Evolutionary conservation across 2,888 invertebrate genomes (phyloP).

Genomic region (Tenodera sinensis): DNA sequence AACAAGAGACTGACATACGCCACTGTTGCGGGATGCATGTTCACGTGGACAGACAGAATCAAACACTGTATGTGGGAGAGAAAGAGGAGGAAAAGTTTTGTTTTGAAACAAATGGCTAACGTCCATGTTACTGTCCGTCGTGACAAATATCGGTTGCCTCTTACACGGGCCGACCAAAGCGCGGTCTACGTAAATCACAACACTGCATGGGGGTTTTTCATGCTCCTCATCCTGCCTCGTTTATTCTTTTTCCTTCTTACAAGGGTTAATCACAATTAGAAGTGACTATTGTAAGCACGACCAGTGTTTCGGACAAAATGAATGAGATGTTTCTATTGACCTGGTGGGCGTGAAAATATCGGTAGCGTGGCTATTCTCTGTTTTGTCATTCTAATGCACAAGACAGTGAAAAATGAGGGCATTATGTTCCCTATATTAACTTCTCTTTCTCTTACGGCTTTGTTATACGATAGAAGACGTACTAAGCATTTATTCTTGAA

Average conservation of each 20-base stretch:
- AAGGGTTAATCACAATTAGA: not conserved
- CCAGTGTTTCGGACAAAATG: not conserved
- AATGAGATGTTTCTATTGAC: not conserved
- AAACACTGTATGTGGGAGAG: not conserved
- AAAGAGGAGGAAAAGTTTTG: slow-evolving; percentile 2
- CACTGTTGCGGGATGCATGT: not conserved
- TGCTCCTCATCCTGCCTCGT: not conserved
- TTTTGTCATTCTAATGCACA: not conserved
- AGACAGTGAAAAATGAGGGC: not conserved
- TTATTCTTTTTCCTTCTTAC: not conserved
- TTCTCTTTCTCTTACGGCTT: too few relatives aligned
- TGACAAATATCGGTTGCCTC: slow-evolving; percentile 7
- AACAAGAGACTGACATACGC: not conserved
- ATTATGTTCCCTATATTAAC: too few relatives aligned
- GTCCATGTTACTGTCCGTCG: slow-evolving; percentile 6
- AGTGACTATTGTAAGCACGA: not conserved
- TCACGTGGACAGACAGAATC: not conserved
- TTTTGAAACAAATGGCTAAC: slow-evolving; percentile 12
- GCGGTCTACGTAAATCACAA: slow-evolving; percentile 1
- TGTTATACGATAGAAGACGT: too few relatives aligned
- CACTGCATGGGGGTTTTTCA: not conserved
- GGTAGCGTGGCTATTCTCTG: not conserved
- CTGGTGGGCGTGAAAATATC: not conserved
- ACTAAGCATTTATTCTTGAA: too few relatives aligned
- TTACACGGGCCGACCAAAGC: not conserved